Conservation (phyloP, 2,888 invertebrate genomes). For the Slavum lentiscoides region DNA sequence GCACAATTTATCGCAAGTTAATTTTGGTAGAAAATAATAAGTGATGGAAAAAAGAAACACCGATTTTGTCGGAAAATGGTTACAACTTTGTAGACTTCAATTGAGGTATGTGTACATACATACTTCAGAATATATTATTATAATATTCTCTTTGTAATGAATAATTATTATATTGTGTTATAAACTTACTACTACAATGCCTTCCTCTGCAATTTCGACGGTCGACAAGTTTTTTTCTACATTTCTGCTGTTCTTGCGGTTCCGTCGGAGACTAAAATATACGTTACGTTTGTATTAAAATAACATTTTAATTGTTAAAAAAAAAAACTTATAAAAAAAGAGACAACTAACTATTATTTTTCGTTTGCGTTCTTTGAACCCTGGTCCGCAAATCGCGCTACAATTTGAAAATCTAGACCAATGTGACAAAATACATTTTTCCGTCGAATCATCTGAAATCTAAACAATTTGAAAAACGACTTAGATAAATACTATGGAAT, state of each 20-base stretch:
- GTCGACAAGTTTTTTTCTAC: conserved; percentile 44
- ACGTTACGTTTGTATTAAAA: not conserved
- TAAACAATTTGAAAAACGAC: not conserved
- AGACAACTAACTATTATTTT: conserved; percentile 63
- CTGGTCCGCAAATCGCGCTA: conserved; percentile 85
- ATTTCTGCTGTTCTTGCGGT: conserved; percentile 45
- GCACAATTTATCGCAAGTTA: no score
- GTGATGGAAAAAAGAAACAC: no score
- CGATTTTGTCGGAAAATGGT: no score
- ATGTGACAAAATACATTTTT: conserved; percentile 29
- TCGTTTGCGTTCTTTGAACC: conserved; percentile 77
- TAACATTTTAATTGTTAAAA: not conserved
- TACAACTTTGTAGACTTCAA: no score
- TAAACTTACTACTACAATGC: conserved; percentile 31
- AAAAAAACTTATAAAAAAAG: not conserved
- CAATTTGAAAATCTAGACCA: conserved; percentile 63
- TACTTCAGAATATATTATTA: not conserved
- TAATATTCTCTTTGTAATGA: not conserved
- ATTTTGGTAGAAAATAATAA: no score
- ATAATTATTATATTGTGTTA: not conserved
- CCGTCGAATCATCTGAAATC: conserved; percentile 40
- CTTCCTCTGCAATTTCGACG: conserved; percentile 37
- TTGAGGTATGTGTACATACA: not conserved
- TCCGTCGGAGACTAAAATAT: conserved; percentile 30
- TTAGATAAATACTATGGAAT: no score